Evolutionary conservation across 2,888 invertebrate genomes (phyloP).

Genomic region (Chesias legatella): DNA sequence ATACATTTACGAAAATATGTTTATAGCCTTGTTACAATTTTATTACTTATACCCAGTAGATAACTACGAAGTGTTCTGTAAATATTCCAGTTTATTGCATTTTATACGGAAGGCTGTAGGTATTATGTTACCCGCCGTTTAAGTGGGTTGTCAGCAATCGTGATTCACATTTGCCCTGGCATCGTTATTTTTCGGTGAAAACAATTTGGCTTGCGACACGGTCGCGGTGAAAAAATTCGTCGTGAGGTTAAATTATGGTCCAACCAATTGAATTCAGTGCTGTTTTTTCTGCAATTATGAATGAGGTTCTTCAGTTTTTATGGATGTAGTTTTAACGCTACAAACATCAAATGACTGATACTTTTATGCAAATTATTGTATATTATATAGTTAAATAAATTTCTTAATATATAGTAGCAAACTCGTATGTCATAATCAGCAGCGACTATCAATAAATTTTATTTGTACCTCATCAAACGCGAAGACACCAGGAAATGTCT

Average conservation of each 20-base stretch:
- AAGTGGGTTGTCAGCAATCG: slow-evolving; percentile 51
- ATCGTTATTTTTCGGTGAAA: slow-evolving; percentile 35
- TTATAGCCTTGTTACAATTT: slow-evolving; percentile 35
- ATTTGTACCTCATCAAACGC: slow-evolving; percentile 1
- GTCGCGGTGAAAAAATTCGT: slow-evolving; percentile 2
- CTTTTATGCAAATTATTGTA: no score
- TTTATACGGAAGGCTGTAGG: slow-evolving; percentile 46
- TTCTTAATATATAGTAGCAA: no score
- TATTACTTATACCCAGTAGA: slow-evolving; percentile 33
- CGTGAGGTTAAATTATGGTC: slow-evolving; percentile 9
- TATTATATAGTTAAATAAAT: no score
- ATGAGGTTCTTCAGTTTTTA: no score
- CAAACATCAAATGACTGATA: no score
- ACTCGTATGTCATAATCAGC: no score
- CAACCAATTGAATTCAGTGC: slow-evolving; percentile 15
- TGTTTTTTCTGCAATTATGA: neutral
- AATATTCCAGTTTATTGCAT: slow-evolving; percentile 38
- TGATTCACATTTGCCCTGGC: slow-evolving; percentile 53
- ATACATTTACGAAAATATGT: slow-evolving; percentile 26
- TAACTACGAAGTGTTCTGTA: slow-evolving; percentile 32
- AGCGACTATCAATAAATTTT: no score
- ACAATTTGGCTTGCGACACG: slow-evolving; percentile 16
- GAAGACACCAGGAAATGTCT: slow-evolving; percentile 28
- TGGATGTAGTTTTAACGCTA: no score
- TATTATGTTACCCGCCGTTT: slow-evolving; percentile 55